Evolutionary conservation across 2,797 vertebrate species (phyloP).

Genomic region (Fratercula arctica): DNA sequence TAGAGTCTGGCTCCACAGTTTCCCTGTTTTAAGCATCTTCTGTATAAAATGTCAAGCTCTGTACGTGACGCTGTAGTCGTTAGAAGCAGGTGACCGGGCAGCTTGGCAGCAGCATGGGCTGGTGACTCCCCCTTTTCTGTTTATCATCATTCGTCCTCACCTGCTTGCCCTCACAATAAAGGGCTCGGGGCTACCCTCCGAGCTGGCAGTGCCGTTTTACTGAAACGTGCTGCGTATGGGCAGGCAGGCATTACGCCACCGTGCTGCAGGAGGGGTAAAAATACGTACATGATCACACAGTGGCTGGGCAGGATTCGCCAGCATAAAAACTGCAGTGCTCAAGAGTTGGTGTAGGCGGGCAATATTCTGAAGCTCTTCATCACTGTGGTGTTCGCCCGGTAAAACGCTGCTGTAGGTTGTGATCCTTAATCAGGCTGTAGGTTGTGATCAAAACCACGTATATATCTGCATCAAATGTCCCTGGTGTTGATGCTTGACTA

Average conservation of each 20-base stretch:
- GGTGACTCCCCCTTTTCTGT: background rate
- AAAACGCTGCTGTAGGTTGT: background rate
- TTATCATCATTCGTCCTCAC: background rate
- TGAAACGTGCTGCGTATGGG: background rate
- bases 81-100: background rate
- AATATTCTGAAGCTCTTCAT: background rate
- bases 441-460: background rate
- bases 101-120: background rate
- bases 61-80: background rate
- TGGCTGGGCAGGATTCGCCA: background rate
- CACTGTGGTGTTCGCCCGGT: background rate
- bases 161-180: background rate
- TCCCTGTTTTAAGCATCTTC: background rate
- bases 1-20: background rate
- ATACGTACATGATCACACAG: rapidly evolving
- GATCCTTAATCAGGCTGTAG: background rate
- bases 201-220: background rate
- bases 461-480: background rate
- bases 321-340: background rate
- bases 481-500: background rate
- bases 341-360: rapidly evolving
- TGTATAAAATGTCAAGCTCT: background rate
- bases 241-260: rapidly evolving
- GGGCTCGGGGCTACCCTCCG: background rate
- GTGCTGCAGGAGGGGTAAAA: background rate